Evolutionary conservation across 37 sponge, comb jelly and placozoan species (phyloP).

Genomic region (Beroe forskalii): DNA sequence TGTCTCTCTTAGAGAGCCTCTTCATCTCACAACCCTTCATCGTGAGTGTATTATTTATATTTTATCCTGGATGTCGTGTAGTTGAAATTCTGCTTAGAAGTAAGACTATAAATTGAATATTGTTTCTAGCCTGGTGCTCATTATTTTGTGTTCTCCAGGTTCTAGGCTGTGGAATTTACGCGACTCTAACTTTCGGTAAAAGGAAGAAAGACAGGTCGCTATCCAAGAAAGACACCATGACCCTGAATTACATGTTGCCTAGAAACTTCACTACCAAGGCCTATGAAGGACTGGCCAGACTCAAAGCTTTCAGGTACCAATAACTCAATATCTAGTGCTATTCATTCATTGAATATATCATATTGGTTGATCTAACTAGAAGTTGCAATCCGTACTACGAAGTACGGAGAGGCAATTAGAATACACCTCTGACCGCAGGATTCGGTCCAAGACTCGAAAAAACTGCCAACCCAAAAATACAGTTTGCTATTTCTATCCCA

Average conservation of each 20-base stretch:
- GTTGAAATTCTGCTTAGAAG: not conserved
- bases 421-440: no score
- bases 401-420: no score
- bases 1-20: constrained; percentile 1
- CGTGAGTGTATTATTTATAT: not conserved
- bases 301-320: constrained; percentile 61
- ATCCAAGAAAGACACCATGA: constrained; percentile 43
- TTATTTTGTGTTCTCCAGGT: constrained; percentile 36
- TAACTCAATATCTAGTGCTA: not conserved
- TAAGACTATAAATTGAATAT: no score
- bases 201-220: constrained; percentile 9
- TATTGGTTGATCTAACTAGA: no score
- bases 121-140: no score
- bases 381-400: no score
- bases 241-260: constrained; percentile 46
- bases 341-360: no score
- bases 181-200: constrained; percentile 8
- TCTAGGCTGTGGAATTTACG: constrained; percentile 52
- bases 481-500: no score
- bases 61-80: not conserved
- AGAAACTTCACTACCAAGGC: constrained; percentile 56
- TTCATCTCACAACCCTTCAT: constrained; percentile 52
- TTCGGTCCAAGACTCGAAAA: no score
- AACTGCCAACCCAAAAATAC: no score
- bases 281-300: constrained; percentile 40